Base-by-base conservation (phyloP, 1,140 invertebrate species). In the Lutraria rhynchaena region DNA sequence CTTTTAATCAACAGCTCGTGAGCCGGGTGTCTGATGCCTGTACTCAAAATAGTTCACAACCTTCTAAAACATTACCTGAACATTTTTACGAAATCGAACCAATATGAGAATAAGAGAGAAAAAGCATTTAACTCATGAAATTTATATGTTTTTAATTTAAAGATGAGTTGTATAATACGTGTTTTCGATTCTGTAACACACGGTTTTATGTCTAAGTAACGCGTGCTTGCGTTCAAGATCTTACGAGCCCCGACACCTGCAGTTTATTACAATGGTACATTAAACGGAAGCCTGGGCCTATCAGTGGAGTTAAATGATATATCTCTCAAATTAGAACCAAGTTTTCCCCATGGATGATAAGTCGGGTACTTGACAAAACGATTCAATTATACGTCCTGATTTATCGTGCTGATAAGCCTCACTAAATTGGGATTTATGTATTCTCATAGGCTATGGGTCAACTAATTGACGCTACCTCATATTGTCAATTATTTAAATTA, bases 381-480 rank as follows among this genome's bases (percentile, higher is more conserved):
- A 75, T 75, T 75, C 57, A 75, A 75, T 75, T 75, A 75, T 75
- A 37, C 58, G 49, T 55, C 27, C 29, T 75, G 73, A 75, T 75
- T 75, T 75, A 75, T 75, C 55, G 49, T 1, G 22, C 1, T 33
- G 73, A 75, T 75, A 75, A 61, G 57, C 19, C n/a, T 55, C 4
- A 55, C 17, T 75, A 75, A 75, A 75, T 75, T 75, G 73, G 73
- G 57, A 75, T 75, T 75, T 75, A 75, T 75, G 73, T 5, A 46
- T 22, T 53, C 57, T 61, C 55, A 55, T 15, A 35, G 58, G 73
- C 31, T 24, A 19, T 51, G 41, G 55, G 44, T 49, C 57, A 60
- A 61, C 55, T 41, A 41, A 46, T 75, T 33, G 44, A 57, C 41
- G 33, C 27, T 11, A 60, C 24, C 53, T 41, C 44, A 49, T 63